A percentile compares a stretch with the other conserved stretches of the same genome.
Conservation (phyloP, 2,888 invertebrate species). For the Quadroppia sp. region DNA sequence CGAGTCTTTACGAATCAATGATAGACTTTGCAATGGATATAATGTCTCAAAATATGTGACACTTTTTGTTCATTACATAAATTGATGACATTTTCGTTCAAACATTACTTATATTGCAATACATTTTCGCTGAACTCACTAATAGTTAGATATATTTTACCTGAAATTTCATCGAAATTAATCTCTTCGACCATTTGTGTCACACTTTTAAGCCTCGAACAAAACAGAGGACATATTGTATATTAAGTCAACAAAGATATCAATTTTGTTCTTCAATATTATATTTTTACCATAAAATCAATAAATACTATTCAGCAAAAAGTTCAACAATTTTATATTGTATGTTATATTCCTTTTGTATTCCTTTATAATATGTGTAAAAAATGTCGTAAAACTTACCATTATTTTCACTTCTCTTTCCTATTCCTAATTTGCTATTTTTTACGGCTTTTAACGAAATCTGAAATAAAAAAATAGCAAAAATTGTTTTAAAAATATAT, state of each 20-base stretch:
- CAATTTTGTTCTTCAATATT: conserved; percentile 14
- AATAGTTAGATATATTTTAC: not conserved
- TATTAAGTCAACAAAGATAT: conserved; percentile 23
- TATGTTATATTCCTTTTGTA: not conserved
- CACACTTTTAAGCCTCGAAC: too few species aligned
- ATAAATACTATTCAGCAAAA: conserved; percentile 30
- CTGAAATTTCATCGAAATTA: not conserved
- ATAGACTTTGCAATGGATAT: not conserved
- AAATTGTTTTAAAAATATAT: too few species aligned
- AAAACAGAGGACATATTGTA: too few species aligned
- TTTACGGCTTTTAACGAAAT: not conserved
- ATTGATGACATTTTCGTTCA: conserved; percentile 6
- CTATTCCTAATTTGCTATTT: too few species aligned
- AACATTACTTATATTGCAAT: conserved; percentile 27
- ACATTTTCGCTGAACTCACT: conserved; percentile 6
- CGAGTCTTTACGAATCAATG: not conserved
- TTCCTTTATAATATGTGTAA: not conserved
- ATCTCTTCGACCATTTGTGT: conserved; percentile 2
- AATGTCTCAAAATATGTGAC: conserved; percentile 19
- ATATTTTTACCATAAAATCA: conserved; percentile 30
- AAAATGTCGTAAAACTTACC: too few species aligned
- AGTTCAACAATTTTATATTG: not conserved
- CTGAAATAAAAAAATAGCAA: not conserved
- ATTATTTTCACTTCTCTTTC: too few species aligned
- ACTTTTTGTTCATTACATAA: not conserved